These are phyloP conservation scores for Ceratoteleas bidentatus DNA, from an alignment of 1,140 invertebrate genomes.

Conservation along the genomic window DNA sequence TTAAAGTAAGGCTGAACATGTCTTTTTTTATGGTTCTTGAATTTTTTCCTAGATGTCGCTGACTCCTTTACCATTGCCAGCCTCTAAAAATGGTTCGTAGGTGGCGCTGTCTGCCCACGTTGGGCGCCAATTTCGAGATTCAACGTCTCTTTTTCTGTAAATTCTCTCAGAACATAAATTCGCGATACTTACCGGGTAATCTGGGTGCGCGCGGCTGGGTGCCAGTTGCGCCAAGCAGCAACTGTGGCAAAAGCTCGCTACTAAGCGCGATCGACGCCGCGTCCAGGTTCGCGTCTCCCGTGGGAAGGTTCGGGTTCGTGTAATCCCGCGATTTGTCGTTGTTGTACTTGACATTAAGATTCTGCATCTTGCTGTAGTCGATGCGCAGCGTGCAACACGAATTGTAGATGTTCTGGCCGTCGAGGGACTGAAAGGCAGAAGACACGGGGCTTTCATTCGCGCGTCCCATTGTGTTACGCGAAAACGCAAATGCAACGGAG, in stretches of 20 bases:
- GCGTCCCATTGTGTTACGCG: slow-evolving; percentile 43
- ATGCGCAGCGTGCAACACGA: slow-evolving; percentile 99
- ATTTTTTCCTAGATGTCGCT: too few species aligned
- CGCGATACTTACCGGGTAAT: slow-evolving; percentile 78
- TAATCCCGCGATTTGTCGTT: slow-evolving; percentile 99
- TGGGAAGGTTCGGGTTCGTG: slow-evolving; percentile 97
- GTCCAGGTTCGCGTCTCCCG: slow-evolving; percentile 90
- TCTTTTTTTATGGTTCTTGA: too few species aligned
- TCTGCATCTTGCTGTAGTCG: slow-evolving; percentile 98
- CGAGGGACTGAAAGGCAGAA: slow-evolving; percentile 87
- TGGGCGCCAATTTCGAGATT: too few species aligned
- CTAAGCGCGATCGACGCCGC: slow-evolving; percentile 84
- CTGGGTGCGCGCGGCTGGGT: slow-evolving; percentile 82
- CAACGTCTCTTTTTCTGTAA: too few species aligned
- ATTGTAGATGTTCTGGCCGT: slow-evolving; percentile 99
- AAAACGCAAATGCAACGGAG: slow-evolving; percentile 42
- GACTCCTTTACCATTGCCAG: too few species aligned
- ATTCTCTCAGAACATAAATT: slow-evolving; percentile 6
- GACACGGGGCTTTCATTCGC: slow-evolving; percentile 39
- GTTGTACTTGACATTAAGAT: slow-evolving; percentile 99
- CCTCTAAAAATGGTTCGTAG: slow-evolving; percentile 2
- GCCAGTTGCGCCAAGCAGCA: slow-evolving; percentile 86
- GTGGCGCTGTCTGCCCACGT: too few species aligned
- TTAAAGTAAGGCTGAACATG: too few species aligned
- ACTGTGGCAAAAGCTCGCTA: slow-evolving; percentile 84